Evolutionary conservation across 1,140 invertebrate genomes (phyloP).

Genomic region (Gryllus bimaculatus): DNA sequence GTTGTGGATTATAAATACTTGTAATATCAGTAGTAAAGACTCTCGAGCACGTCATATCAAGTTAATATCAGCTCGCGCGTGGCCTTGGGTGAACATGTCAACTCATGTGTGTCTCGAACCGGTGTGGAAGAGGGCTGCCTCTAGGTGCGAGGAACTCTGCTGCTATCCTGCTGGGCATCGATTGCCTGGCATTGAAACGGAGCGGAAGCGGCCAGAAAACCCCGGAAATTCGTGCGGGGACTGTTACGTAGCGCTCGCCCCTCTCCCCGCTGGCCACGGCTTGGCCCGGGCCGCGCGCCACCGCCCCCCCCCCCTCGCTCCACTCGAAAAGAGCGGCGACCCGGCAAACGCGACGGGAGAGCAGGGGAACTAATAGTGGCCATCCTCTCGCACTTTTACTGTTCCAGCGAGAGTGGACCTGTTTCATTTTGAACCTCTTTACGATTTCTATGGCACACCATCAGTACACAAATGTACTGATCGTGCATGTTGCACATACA

Average conservation of each 20-base stretch:
- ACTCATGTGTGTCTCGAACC: too few species aligned
- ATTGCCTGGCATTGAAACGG: background rate
- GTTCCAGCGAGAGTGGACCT: too few species aligned
- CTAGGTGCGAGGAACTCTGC: background rate
- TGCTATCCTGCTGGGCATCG: background rate
- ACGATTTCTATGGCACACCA: too few species aligned
- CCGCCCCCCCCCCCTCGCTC: too few species aligned
- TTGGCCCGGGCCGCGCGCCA: too few species aligned
- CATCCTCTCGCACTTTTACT: background rate
- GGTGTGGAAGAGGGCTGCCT: background rate
- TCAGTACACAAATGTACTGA: too few species aligned
- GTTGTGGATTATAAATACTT: too few species aligned
- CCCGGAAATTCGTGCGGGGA: background rate
- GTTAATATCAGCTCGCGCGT: background rate
- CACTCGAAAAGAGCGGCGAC: background rate
- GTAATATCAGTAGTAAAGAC: background rate
- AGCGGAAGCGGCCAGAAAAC: background rate
- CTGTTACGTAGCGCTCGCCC: background rate
- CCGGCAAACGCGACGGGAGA: background rate
- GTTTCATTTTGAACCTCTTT: background rate
- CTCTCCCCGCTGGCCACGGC: background rate
- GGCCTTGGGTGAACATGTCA: background rate
- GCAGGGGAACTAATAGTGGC: too few species aligned
- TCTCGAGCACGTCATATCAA: background rate
- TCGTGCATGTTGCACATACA: too few species aligned